Conservation (phyloP, 2,888 invertebrate genomes). For the Sminthurides aquaticus region DNA sequence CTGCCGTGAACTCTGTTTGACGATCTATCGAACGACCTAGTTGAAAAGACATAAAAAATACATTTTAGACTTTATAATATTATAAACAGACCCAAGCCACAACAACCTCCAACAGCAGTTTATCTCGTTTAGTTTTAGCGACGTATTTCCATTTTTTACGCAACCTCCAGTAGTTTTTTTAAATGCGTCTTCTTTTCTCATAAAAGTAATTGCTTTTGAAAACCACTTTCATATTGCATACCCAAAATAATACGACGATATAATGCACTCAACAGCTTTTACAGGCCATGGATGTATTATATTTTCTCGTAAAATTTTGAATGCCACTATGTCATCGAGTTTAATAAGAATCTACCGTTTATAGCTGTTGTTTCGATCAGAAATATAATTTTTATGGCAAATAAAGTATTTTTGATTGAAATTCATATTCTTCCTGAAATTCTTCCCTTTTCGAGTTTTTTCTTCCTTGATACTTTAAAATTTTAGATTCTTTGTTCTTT, state of each 20-base stretch:
- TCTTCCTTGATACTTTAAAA: too few species aligned
- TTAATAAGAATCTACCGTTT: too few species aligned
- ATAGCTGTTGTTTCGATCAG: too few species aligned
- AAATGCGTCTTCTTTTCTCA: background rate
- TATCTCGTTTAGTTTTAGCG: background rate
- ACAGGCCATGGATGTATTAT: too few species aligned
- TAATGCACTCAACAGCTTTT: background rate
- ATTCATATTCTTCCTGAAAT: too few species aligned
- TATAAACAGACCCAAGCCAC: background rate
- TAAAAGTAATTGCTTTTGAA: background rate
- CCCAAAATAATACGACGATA: background rate
- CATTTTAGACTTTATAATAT: background rate
- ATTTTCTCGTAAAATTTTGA: too few species aligned
- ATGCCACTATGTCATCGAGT: too few species aligned
- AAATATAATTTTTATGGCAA: too few species aligned
- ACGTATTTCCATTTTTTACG: background rate
- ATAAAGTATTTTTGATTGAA: too few species aligned
- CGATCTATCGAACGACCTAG: conserved; percentile 44
- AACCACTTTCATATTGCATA: background rate
- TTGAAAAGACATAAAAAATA: background rate
- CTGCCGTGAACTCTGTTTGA: conserved; percentile 78
- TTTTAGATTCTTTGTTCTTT: too few species aligned
- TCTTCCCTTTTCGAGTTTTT: background rate
- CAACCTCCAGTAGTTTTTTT: background rate
- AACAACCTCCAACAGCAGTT: too few species aligned